Percentiles rank a stretch among this genome's conserved stretches.
These are phyloP conservation scores for Casuarius casuarius DNA, from an alignment of 2,113 vertebrate species.

Conservation along the genomic window DNA sequence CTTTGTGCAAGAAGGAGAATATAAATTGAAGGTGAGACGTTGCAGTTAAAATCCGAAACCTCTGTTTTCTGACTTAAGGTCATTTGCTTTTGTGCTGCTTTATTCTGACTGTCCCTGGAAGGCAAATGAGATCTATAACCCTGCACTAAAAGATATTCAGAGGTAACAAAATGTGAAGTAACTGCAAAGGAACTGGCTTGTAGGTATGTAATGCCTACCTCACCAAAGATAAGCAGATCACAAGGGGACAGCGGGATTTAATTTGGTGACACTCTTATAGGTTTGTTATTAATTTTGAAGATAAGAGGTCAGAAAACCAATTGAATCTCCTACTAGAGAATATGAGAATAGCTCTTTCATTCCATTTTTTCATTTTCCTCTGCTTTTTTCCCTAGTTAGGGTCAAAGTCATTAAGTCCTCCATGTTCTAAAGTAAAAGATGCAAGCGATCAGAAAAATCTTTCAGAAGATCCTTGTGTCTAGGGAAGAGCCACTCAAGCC, in stretches of 20 bases:
- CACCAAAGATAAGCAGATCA: neutral
- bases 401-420: neutral
- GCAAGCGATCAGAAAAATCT: neutral
- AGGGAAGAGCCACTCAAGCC: neutral
- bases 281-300: conserved; percentile 45
- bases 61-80: conserved; percentile 68
- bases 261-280: conserved; percentile 21
- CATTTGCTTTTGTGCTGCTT: conserved; percentile 63
- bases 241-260: neutral
- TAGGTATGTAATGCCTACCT: neutral
- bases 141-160: conserved; percentile 58
- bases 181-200: neutral
- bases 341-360: neutral
- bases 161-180: conserved; percentile 43
- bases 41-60: conserved; percentile 52
- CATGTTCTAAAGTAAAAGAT: neutral
- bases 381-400: neutral
- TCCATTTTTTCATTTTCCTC: neutral
- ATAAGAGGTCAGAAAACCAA: conserved; percentile 39
- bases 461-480: neutral
- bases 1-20: conserved; percentile 47
- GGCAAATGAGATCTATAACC: conserved; percentile 69
- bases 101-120: conserved; percentile 66
- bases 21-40: conserved; percentile 60
- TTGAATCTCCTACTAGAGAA: neutral